Base-by-base conservation (phyloP, 23 tunicate genomes). In the Botrylloides violaceus region DNA sequence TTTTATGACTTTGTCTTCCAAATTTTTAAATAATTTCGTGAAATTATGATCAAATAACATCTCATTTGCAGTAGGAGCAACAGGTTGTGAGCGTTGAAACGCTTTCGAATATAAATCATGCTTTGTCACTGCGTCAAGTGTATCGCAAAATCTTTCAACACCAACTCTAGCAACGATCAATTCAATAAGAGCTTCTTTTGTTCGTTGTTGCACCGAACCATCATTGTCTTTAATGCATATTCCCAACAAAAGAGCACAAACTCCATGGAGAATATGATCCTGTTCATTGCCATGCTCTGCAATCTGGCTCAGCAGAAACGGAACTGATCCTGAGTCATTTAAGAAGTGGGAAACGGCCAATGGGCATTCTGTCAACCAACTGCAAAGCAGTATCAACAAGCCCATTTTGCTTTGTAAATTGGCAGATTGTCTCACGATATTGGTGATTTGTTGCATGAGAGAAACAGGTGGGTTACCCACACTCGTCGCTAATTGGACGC, bases 201-300 rank as follows among this genome's bases (percentile, higher is more conserved):
- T 72, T 34, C 86, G 79, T 26, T 83, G 97, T 4, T 72, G 75
- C 1, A 90, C 89, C 22, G 85, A 78, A 2, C 83, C 87, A 79
- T 90, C 92, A 73, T 90, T 90, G 49, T 90, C 87, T 23, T 77
- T 32, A 37, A 90, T 79, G 63, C 97, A 90, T n/a, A 90, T 90
- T 28, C 97, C 97, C 23, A 90, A 77, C 32, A 90, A 57, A 28
- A 90, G 71, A 15, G 97, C 78, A 70, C 97, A 83, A 33, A 90
- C 88, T 20, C 97, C 90, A 34, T 83, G 84, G 2, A 79, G 50
- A 18, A 90, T 48, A 47, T 70, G 64, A 19, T 90, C 97, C 20
- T 66, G 66, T 24, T 83, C 90, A 32, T 80, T 83, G 49, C 97
- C 81, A 36, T 79, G 76, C 34, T 78, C 97, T 20, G 79, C 81